Base-by-base conservation (phyloP, 2,797 vertebrate genomes). In the Manis javanica region DNA sequence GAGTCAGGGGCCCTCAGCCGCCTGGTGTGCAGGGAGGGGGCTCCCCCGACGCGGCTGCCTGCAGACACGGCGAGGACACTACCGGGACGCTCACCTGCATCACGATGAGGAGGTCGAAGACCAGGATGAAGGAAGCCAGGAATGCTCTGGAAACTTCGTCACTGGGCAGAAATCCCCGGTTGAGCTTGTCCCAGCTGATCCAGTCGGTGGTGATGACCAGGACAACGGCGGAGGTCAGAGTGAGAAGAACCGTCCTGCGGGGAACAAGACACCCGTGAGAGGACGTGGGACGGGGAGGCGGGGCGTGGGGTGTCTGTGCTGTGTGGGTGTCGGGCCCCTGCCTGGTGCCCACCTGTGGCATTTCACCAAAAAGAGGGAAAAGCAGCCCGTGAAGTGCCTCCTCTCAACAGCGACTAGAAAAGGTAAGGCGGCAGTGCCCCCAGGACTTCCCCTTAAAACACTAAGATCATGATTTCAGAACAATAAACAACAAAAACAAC, bases 161-260 rank as follows among this genome's bases (percentile, higher is more conserved):
- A 93, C 99, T 99, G 97, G 99, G 99, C 98, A 99, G 98, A 98
- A 99, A 99, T 94, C 99, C 99, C 66, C 99, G 99, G 98, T 99
- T 99, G 96, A 99, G 98, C 96, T 99, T 99, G 99, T 99, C 99
- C 99, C 99, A 99, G 98, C 99, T 99, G 99, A 99, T 99, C 99
- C 99, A 99, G 98, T 99, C 99, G 7, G 99, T 99, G 82, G 99
- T 99, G 98, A 99, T 99, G 98, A 99, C 98, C 98, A 99, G 98
- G 72, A 99, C 99, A 98, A 99, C 99, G 97, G 99, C 99, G 1
- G 99, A 99, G 71, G 99, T 99, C 98, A 99, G 98, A 89, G 99
- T 99, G 97, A 99, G 98, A 84, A 99, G 99, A 98, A 99, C 99
- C 0, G 99, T 98, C 99, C 99, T 99, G 98, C 55, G 98, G 98